Percentiles rank a stretch among this genome's conserved stretches.
Conservation (phyloP, 2,113 vertebrate species). For the Brachirus orientalis region DNA sequence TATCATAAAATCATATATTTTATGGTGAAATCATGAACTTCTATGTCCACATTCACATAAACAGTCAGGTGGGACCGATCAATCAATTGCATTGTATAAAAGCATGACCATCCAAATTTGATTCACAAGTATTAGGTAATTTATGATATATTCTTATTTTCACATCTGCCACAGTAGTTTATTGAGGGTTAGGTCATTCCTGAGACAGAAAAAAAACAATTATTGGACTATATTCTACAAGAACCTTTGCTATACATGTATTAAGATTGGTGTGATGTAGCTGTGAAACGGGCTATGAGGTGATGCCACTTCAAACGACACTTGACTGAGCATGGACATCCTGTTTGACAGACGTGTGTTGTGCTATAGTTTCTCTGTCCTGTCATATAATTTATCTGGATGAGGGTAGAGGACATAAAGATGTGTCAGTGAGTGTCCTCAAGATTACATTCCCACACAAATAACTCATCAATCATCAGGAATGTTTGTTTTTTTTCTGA, state of each 20-base stretch:
- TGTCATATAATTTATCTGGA: background rate
- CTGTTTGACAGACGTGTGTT: constrained; percentile 6
- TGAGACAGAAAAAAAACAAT: background rate
- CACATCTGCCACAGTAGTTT: background rate
- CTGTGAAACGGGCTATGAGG: background rate
- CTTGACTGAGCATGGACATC: background rate
- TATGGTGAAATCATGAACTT: background rate
- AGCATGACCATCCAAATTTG: too few relatives aligned
- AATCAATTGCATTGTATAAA: too few relatives aligned
- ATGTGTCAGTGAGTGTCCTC: background rate
- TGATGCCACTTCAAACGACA: background rate
- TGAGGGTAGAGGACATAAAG: background rate
- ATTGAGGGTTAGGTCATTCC: too few relatives aligned
- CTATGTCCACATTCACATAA: background rate
- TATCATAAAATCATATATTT: too few relatives aligned
- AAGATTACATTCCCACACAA: too few relatives aligned
- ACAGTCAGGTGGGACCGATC: too few relatives aligned
- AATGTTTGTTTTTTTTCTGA: too few relatives aligned
- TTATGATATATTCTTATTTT: background rate
- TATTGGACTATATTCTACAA: background rate
- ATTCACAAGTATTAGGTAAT: too few relatives aligned
- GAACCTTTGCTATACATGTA: background rate
- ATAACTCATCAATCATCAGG: too few relatives aligned
- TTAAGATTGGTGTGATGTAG: background rate
- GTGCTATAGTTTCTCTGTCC: constrained; percentile 7